These are phyloP conservation scores for Axea sp. DNA, from an alignment of 2,888 invertebrate species.

Conservation along the genomic window DNA sequence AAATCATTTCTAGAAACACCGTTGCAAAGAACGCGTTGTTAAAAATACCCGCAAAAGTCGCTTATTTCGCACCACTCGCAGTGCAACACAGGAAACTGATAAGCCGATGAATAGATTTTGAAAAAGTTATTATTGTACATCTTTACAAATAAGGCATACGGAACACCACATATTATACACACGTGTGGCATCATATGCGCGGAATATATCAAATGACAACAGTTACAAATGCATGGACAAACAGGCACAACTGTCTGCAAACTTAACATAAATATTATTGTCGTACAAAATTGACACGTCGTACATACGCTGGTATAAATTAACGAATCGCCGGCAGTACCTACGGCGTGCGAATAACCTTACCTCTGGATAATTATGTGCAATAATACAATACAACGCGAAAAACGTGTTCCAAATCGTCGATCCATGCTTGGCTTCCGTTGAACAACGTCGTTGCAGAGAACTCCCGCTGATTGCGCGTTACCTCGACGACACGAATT, in stretches of 20 bases:
- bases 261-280: slow-evolving; percentile 38
- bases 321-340: background rate
- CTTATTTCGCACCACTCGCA: too few relatives aligned
- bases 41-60: too few relatives aligned
- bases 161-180: slow-evolving; percentile 2
- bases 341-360: slow-evolving; percentile 4
- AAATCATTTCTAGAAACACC: too few relatives aligned
- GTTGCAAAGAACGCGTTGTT: too few relatives aligned
- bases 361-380: slow-evolving; percentile 29
- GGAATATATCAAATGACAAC: background rate
- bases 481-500: too few relatives aligned
- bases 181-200: background rate
- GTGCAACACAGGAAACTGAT: too few relatives aligned
- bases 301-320: slow-evolving; percentile 24
- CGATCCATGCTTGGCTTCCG: slow-evolving; percentile 25
- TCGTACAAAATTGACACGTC: slow-evolving; percentile 12
- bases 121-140: slow-evolving; percentile 22
- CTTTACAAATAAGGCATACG: slow-evolving; percentile 23
- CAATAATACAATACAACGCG: slow-evolving; percentile 2
- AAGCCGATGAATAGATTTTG: too few relatives aligned
- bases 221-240: too few relatives aligned
- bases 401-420: slow-evolving; percentile 6
- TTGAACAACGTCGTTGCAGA: slow-evolving; percentile 2
- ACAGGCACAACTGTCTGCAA: too few relatives aligned
- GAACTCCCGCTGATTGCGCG: slow-evolving; percentile 16